phyloP scores from a whole-genome alignment of 1,140 invertebrate genomes.

The Meloidogyne exigua region DNA sequence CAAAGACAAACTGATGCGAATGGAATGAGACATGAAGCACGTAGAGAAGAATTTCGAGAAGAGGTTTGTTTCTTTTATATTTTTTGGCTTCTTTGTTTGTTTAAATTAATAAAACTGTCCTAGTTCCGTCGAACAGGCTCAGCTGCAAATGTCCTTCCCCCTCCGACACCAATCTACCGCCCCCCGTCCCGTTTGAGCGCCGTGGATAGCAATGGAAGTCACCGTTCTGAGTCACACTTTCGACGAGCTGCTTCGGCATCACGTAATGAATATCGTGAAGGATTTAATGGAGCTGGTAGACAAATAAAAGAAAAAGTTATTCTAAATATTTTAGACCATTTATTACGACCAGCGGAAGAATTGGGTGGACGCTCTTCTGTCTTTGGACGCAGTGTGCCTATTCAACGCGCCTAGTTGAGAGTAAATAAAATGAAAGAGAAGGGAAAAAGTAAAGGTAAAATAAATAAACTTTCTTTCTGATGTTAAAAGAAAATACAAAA shows the following conservation, averaged over 20 bases:
- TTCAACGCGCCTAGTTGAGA: constrained; percentile 7
- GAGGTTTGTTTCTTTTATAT: constrained; percentile 25
- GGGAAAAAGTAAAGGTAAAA: not conserved
- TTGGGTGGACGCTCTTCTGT: constrained; percentile 26
- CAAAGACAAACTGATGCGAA: constrained; percentile 28
- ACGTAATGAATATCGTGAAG: constrained; percentile 19
- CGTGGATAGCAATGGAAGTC: not conserved
- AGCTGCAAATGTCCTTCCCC: constrained; percentile 2
- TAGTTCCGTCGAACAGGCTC: constrained; percentile 31
- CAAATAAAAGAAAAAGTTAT: not conserved
- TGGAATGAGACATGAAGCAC: constrained; percentile 31
- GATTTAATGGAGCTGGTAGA: constrained; percentile 9
- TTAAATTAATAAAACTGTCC: no score
- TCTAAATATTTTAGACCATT: constrained; percentile 6
- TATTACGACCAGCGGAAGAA: constrained; percentile 35
- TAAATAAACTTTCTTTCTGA: not conserved
- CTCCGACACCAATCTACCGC: constrained; percentile 21
- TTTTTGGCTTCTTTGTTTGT: no score
- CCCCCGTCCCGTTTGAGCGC: constrained; percentile 30
- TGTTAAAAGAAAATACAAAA: constrained; percentile 13
- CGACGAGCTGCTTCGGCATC: constrained; percentile 23
- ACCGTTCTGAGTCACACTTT: constrained; percentile 12
- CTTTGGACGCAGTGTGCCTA: constrained; percentile 31
- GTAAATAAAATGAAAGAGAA: not conserved
- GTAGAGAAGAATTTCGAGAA: constrained; percentile 36